A percentile compares a stretch with the other conserved stretches of the same genome.
Conservation (phyloP, 2,888 invertebrate genomes). For the Suillia variegata region DNA sequence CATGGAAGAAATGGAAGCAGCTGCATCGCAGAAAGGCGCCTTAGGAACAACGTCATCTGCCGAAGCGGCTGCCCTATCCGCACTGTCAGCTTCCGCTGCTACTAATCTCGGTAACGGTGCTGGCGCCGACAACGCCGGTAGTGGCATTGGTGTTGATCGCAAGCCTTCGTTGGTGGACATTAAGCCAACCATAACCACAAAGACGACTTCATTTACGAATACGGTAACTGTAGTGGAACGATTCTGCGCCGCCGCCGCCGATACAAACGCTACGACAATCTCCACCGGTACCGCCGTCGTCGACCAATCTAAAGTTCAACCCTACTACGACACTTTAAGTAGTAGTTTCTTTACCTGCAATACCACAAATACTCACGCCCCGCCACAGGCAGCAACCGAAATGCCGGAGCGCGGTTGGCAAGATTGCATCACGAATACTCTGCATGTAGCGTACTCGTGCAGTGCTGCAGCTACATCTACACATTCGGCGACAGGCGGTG, state of each 20-base stretch:
- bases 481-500: conserved; percentile 10
- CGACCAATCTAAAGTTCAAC: conserved; percentile 42
- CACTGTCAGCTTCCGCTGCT: conserved; percentile 21
- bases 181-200: neutral
- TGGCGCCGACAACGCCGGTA: conserved; percentile 25
- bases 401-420: conserved; percentile 77
- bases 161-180: conserved; percentile 6
- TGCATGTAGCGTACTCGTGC: conserved; percentile 42
- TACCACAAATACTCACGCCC: conserved; percentile 59
- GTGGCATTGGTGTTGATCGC: conserved; percentile 31
- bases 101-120: conserved; percentile 24
- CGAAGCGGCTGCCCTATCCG: conserved; percentile 23
- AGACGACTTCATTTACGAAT: conserved; percentile 1
- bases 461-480: conserved; percentile 6
- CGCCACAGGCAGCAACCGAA: conserved; percentile 66
- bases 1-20: conserved; percentile 60
- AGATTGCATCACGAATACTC: conserved; percentile 68
- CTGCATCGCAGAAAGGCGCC: conserved; percentile 45
- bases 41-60: conserved; percentile 35
- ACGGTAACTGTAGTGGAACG: conserved; percentile 42
- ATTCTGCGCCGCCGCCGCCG: conserved; percentile 38
- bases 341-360: conserved; percentile 58
- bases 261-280: too few relatives aligned
- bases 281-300: too few relatives aligned
- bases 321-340: conserved; percentile 55